Percentiles rank a stretch among this genome's conserved stretches.
These are phyloP conservation scores for Erannis defoliaria DNA, from an alignment of 2,888 invertebrate species.

Conservation along the genomic window DNA sequence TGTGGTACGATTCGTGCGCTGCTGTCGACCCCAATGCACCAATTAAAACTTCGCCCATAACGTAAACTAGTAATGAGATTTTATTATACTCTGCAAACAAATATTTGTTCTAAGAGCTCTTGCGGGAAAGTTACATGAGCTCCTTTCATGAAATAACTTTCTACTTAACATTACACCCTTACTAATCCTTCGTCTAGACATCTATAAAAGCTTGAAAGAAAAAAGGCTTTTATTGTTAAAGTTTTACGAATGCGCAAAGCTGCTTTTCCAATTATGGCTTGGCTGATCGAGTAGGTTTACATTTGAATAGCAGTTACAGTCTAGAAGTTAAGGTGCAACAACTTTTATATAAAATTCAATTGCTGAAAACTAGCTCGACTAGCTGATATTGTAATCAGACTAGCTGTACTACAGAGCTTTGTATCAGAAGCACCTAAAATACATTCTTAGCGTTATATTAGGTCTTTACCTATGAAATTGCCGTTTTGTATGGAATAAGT, in stretches of 20 bases:
- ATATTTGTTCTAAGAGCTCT: conserved; percentile 44
- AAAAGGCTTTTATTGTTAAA: conserved; percentile 34
- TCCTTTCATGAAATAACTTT: conserved; percentile 40
- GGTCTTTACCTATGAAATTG: too few relatives aligned
- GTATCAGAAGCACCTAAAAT: too few relatives aligned
- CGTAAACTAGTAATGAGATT: conserved; percentile 44
- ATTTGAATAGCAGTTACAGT: conserved; percentile 11
- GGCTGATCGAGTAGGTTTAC: conserved; percentile 18
- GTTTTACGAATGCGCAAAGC: conserved; percentile 20
- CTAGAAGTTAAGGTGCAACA: conserved; percentile 2
- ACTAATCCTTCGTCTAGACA: conserved; percentile 46
- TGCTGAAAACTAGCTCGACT: too few relatives aligned
- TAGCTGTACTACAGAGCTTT: too few relatives aligned
- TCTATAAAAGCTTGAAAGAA: conserved; percentile 31
- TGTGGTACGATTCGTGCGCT: conserved; percentile 52
- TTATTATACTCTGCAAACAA: conserved; percentile 43
- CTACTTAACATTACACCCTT: conserved; percentile 27
- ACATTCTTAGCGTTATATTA: too few relatives aligned
- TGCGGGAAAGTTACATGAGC: conserved; percentile 38
- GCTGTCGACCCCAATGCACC: conserved; percentile 60
- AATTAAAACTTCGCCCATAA: conserved; percentile 68
- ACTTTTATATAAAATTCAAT: background rate
- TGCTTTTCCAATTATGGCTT: conserved; percentile 28
- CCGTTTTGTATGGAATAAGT: too few relatives aligned
- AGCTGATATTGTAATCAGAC: too few relatives aligned